These are phyloP conservation scores for Dione juno DNA, from an alignment of 2,888 invertebrate genomes.

Conservation along the genomic window DNA sequence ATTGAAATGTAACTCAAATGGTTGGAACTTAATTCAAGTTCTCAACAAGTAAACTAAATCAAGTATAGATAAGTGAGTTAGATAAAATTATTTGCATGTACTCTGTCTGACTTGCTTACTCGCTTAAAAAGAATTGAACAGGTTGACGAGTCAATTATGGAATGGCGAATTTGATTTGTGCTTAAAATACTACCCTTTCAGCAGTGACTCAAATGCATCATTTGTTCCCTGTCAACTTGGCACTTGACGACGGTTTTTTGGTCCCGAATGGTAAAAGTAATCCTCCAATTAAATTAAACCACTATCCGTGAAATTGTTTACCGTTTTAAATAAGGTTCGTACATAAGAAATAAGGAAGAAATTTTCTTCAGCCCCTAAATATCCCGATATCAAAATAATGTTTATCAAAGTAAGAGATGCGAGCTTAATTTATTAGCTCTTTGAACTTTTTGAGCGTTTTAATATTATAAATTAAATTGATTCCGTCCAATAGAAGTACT, in stretches of 20 bases:
- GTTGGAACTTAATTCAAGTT: conserved; percentile 9
- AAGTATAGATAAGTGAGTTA: conserved; percentile 7
- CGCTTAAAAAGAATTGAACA: neutral
- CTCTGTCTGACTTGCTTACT: neutral
- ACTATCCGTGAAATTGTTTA: conserved; percentile 80
- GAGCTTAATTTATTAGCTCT: conserved; percentile 23
- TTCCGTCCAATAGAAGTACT: neutral
- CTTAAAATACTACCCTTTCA: conserved; percentile 44
- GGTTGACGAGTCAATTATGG: conserved; percentile 33
- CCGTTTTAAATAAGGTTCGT: conserved; percentile 66
- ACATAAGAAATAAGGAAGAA: conserved; percentile 41
- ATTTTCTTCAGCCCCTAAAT: conserved; percentile 40
- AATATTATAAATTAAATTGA: conserved; percentile 18
- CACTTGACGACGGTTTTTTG: conserved; percentile 73
- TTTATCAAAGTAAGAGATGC: conserved; percentile 12
- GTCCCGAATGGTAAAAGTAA: conserved; percentile 71
- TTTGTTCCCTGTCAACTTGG: conserved; percentile 72
- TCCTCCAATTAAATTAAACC: conserved; percentile 79
- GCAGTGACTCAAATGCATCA: conserved; percentile 66
- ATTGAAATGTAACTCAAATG: conserved; percentile 21
- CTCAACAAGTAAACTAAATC: conserved; percentile 12
- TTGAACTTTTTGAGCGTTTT: conserved; percentile 18
- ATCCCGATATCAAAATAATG: conserved; percentile 29
- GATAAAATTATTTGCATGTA: conserved; percentile 3
- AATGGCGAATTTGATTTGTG: conserved; percentile 30